Percentiles rank a stretch among this genome's conserved stretches.
These are phyloP conservation scores for Falco concolor DNA, from an alignment of 2,797 vertebrate species.

Conservation along the genomic window DNA sequence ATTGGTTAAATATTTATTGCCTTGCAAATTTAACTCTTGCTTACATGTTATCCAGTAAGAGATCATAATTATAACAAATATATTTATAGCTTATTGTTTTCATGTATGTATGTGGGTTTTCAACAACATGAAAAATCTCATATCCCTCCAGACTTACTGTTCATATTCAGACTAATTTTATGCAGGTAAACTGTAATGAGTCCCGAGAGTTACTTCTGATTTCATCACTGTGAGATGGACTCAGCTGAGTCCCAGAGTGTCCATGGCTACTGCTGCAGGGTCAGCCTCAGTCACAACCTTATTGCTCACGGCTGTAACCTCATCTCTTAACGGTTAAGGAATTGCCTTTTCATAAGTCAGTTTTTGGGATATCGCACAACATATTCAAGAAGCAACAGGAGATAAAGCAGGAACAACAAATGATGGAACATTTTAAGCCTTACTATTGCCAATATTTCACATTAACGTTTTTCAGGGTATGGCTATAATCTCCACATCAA, in stretches of 20 bases:
- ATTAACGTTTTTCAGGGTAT: neutral
- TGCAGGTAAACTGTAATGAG: neutral
- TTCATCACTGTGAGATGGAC: neutral
- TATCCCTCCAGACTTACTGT: neutral
- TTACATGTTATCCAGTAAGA: neutral
- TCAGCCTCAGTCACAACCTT: neutral
- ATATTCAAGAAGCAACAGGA: neutral
- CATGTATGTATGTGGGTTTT: neutral
- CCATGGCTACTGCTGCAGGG: neutral
- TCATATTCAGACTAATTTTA: neutral
- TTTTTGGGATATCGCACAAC: neutral
- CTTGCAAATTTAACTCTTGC: neutral
- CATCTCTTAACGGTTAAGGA: neutral
- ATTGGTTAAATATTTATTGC: neutral
- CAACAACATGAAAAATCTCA: neutral
- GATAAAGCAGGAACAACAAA: neutral
- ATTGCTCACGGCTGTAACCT: neutral
- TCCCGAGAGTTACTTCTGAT: neutral
- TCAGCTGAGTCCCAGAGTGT: rapidly evolving
- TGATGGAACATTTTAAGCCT: neutral
- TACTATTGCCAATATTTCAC: neutral
- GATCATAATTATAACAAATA: neutral
- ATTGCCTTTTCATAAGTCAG: neutral
- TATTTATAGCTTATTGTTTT: neutral
- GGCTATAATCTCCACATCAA: neutral